A percentile compares a stretch with the other conserved stretches of the same genome.
These are phyloP conservation scores for Vollenhovia emeryi DNA, from an alignment of 1,140 invertebrate species.

Conservation along the genomic window DNA sequence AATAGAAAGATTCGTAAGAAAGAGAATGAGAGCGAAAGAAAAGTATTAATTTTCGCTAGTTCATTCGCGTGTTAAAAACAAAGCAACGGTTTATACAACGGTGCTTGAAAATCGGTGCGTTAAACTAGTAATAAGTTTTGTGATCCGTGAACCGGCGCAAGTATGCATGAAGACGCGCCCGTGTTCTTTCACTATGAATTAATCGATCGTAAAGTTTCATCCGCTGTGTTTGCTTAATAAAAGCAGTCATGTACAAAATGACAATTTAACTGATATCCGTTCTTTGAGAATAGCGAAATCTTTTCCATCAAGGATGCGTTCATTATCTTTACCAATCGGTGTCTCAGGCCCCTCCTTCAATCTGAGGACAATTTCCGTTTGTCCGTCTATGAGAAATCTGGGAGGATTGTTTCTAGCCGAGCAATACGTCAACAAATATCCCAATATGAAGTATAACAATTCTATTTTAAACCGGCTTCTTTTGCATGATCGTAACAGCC, in stretches of 20 bases:
- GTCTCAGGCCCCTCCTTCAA: slow-evolving; percentile 95
- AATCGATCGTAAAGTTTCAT: slow-evolving; percentile 25
- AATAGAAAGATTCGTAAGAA: background rate
- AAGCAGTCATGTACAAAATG: background rate
- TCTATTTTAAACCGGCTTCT: slow-evolving; percentile 68
- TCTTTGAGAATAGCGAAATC: background rate
- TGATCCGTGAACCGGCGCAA: slow-evolving; percentile 34
- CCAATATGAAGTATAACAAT: slow-evolving; percentile 56
- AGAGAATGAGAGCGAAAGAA: background rate
- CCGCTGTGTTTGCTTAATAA: background rate
- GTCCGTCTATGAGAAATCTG: slow-evolving; percentile 93
- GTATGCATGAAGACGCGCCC: slow-evolving; percentile 29
- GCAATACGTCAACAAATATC: slow-evolving; percentile 57
- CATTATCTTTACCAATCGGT: slow-evolving; percentile 90
- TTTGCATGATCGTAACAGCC: slow-evolving; percentile 68
- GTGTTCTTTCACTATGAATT: slow-evolving; percentile 7
- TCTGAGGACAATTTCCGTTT: slow-evolving; percentile 95
- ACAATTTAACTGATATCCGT: background rate
- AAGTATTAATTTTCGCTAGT: background rate
- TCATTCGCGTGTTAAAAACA: background rate
- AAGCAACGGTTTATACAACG: slow-evolving; percentile 44
- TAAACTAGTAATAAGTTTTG: slow-evolving; percentile 46
- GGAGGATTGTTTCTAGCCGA: slow-evolving; percentile 90
- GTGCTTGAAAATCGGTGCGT: slow-evolving; percentile 32
- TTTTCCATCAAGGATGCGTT: background rate